Conservation (phyloP, 2,888 invertebrate genomes). For the Psylliodes chrysocephalus region DNA sequence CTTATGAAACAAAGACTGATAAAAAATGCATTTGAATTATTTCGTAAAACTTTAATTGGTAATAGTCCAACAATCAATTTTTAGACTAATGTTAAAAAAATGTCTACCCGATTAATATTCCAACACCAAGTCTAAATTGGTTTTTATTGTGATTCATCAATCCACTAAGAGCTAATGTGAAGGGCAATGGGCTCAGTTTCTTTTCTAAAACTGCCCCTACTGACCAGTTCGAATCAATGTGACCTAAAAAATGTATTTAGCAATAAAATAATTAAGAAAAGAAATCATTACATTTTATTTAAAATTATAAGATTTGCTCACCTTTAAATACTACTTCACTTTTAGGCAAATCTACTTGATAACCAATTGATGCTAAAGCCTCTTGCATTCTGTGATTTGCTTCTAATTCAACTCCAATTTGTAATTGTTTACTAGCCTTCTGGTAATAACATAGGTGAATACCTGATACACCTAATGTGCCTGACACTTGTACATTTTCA, state of each 20-base stretch:
- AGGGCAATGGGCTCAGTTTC: constrained; percentile 90
- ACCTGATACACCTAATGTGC: constrained; percentile 81
- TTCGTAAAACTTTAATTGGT: constrained; percentile 46
- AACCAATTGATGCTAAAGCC: constrained; percentile 90
- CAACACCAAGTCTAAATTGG: constrained; percentile 93
- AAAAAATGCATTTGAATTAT: constrained; percentile 41
- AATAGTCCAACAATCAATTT: constrained; percentile 47
- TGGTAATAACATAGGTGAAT: constrained; percentile 94
- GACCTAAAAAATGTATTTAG: constrained; percentile 80
- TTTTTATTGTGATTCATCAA: constrained; percentile 93
- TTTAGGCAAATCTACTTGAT: constrained; percentile 95
- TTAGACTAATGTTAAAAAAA: constrained; percentile 33
- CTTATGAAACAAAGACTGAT: constrained; percentile 16
- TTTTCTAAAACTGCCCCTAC: constrained; percentile 95
- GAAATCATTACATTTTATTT: too few relatives aligned
- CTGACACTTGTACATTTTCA: constrained; percentile 75
- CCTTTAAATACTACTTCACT: constrained; percentile 95
- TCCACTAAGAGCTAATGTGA: constrained; percentile 92
- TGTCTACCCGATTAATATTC: constrained; percentile 89
- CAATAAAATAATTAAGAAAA: too few relatives aligned
- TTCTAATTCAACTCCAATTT: constrained; percentile 95
- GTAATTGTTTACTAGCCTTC: constrained; percentile 89
- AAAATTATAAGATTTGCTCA: too few relatives aligned
- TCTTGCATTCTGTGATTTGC: constrained; percentile 91
- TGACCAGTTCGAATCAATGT: constrained; percentile 92